These are phyloP conservation scores for Lota lota DNA, from an alignment of 2,113 vertebrate genomes.

Conservation along the genomic window DNA sequence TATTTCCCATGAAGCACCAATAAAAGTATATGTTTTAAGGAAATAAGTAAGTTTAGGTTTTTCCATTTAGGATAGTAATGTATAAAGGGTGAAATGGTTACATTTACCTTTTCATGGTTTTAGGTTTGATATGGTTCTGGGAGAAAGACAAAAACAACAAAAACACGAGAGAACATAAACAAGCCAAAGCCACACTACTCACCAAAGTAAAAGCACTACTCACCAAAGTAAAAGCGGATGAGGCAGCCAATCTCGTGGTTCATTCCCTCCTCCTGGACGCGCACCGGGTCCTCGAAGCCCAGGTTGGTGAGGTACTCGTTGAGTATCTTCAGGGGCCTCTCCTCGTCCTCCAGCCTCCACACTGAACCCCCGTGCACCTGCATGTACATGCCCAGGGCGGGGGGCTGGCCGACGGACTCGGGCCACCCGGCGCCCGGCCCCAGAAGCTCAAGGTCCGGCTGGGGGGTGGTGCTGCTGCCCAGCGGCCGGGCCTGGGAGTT, in stretches of 20 bases:
- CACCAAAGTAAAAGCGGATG: constrained; percentile 90
- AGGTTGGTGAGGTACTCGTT: constrained; percentile 88
- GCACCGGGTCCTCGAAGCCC: constrained; percentile 84
- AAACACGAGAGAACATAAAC: no score
- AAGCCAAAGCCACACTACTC: constrained; percentile 28
- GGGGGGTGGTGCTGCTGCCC: constrained; percentile 40
- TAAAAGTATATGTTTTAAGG: no score
- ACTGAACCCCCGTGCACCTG: constrained; percentile 89
- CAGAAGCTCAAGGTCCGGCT: constrained; percentile 34
- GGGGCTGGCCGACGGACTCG: constrained; percentile 28
- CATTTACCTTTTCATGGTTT: no score
- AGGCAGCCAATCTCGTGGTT: constrained; percentile 87
- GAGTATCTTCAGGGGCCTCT: constrained; percentile 85
- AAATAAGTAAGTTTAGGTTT: no score
- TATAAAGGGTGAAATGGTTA: no score
- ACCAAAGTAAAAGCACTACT: constrained; percentile 86
- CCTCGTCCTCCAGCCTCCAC: constrained; percentile 79
- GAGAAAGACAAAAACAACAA: no score
- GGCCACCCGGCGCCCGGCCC: constrained; percentile 31
- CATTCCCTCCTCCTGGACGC: constrained; percentile 89
- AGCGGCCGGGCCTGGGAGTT: constrained; percentile 57
- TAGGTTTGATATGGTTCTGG: no score
- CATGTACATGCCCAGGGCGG: constrained; percentile 75
- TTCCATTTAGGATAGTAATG: no score
- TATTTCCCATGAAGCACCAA: no score